Conservation (phyloP, 2,113 vertebrate species). For the Callipepla californica region DNA sequence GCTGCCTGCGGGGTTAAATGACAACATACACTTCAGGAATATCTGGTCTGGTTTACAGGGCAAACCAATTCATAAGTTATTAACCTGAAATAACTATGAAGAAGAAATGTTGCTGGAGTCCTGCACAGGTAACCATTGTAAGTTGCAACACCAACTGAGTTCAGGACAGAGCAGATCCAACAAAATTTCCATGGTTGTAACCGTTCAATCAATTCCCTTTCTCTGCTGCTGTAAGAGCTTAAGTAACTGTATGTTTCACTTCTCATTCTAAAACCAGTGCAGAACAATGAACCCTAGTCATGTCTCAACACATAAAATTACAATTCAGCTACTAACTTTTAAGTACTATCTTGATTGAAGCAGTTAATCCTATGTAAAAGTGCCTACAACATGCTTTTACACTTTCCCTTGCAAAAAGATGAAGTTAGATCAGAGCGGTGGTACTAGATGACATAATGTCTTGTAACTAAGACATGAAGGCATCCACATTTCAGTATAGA, state of each 20-base stretch:
- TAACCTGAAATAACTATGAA: neutral
- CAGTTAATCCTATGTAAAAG: neutral
- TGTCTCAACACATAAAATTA: neutral
- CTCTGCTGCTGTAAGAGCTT: neutral
- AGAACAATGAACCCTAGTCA: neutral
- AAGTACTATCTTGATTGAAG: neutral
- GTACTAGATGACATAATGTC: neutral
- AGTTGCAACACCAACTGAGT: rapidly evolving
- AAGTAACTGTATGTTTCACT: neutral
- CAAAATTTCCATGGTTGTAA: neutral
- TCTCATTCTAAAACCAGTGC: neutral
- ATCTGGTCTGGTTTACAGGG: neutral
- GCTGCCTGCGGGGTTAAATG: neutral
- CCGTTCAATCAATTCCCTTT: neutral
- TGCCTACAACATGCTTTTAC: neutral
- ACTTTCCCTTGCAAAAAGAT: neutral
- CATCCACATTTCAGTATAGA: neutral
- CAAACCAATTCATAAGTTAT: neutral
- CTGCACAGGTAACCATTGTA: neutral
- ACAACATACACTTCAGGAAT: neutral
- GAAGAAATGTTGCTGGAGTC: neutral
- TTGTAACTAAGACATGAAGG: neutral
- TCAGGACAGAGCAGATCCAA: neutral
- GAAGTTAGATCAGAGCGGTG: neutral
- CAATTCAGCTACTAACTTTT: neutral